Conservation (phyloP, 1,140 invertebrate genomes). For the Papilio xuthus region DNA sequence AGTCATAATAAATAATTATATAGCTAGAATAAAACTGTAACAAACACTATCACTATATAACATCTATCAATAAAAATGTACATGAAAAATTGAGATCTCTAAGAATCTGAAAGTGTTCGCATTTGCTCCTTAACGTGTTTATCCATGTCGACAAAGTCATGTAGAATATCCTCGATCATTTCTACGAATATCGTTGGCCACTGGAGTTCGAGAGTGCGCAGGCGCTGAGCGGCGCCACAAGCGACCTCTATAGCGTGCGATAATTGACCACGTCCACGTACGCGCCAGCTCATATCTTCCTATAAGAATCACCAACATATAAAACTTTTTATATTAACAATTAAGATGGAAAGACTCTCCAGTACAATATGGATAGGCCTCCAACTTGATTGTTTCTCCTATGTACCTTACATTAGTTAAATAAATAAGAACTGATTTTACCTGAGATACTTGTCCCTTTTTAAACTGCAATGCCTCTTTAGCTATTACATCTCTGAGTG, state of each 20-base stretch:
- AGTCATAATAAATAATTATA: slow-evolving; percentile 7
- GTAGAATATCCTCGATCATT: slow-evolving; percentile 87
- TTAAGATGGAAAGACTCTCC: no score
- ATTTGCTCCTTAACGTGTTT: slow-evolving; percentile 86
- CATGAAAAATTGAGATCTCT: slow-evolving; percentile 39
- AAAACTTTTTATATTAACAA: no score
- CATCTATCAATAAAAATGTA: slow-evolving; percentile 28
- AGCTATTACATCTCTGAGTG: slow-evolving; percentile 89
- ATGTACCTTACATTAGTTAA: background rate
- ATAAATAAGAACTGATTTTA: slow-evolving; percentile 38
- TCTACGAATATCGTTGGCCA: slow-evolving; percentile 89
- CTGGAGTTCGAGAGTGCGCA: slow-evolving; percentile 86
- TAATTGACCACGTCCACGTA: slow-evolving; percentile 86
- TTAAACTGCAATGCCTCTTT: slow-evolving; percentile 94
- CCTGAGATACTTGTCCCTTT: slow-evolving; percentile 84
- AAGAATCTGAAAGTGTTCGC: slow-evolving; percentile 63
- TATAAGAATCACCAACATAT: slow-evolving; percentile 55
- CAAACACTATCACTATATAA: slow-evolving; percentile 34
- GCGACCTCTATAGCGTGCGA: slow-evolving; percentile 86
- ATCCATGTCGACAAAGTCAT: slow-evolving; percentile 89
- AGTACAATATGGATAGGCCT: no score
- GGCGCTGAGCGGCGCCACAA: slow-evolving; percentile 87
- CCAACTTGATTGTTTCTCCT: no score
- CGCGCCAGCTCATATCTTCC: slow-evolving; percentile 87
- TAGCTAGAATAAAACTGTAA: slow-evolving; percentile 34